Base-by-base conservation (phyloP, 2,888 invertebrate genomes). In the Apoda limacodes region DNA sequence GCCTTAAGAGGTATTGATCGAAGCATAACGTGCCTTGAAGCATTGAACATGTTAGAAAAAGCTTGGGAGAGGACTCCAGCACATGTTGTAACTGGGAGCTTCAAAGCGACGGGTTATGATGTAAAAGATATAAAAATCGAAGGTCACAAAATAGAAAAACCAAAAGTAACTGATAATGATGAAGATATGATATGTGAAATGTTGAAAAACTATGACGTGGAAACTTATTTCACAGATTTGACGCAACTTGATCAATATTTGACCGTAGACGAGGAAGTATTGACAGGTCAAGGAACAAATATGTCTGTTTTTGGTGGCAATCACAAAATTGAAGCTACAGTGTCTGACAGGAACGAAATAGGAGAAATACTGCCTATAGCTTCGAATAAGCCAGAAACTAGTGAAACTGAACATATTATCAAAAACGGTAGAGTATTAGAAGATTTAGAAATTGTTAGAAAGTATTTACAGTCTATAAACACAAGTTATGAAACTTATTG, bases 271-370 rank as follows among this genome's bases (percentile, higher is more conserved):
- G 63, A 63, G 15, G 60, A 63, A 22, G 25, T 58, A 3, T 42
- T 63, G 3, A 61, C 55, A 0, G 63, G 55, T 0, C 59, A 60
- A 36, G 63, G 63, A 0, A 60, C 62, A 0, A 60, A 61, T 9
- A 44, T 50, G 0, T 60, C 60, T 0, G 59, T 62, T 1, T 62
- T 62, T 14, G 62, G 61, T 3, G 62, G 62, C 0, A 62, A 61
- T 24, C 62, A 60, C 29, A 59, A 49, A 38, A 44, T 46, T 1
- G 48, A 50, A 22, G 38, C 47, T 0, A 10, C 35, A 3, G 34
- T 25, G 3, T 30, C 12, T 2, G 25, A 23, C 2, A 45, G 46
- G 9, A 46, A 33, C 12, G 50, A 47, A 5, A 44, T 43, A 10
- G 49, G 49, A 21, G 54, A 50, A 17, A 34, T 54, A 28, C 32